Percentiles rank a stretch among this genome's conserved stretches.
These are phyloP conservation scores for Diploscapter pachys DNA, from an alignment of 1,140 invertebrate genomes.

Conservation along the genomic window DNA sequence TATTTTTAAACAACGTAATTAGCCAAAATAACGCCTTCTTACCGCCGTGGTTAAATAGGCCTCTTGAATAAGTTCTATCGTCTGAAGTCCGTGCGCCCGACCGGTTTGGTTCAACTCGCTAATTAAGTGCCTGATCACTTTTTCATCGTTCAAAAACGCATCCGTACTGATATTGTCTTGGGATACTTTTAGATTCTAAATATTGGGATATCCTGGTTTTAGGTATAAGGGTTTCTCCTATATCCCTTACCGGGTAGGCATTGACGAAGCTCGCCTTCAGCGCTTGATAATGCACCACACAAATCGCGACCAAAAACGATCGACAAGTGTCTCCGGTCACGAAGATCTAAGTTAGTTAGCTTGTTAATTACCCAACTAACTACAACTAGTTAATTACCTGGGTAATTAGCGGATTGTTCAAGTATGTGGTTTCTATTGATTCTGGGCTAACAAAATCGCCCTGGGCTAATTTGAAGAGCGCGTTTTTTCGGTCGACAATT, in stretches of 20 bases:
- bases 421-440: constrained; percentile 64
- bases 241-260: background rate
- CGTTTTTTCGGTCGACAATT: constrained; percentile 63
- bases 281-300: constrained; percentile 39
- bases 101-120: constrained; percentile 9
- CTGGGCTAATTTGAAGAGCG: constrained; percentile 64
- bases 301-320: constrained; percentile 51
- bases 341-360: constrained; percentile 53
- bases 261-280: constrained; percentile 14
- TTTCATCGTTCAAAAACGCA: constrained; percentile 16
- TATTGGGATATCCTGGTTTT: constrained; percentile 6
- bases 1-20: constrained; percentile 27
- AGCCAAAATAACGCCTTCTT: constrained; percentile 15
- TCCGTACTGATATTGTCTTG: constrained; percentile 17
- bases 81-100: constrained; percentile 24
- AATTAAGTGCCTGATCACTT: constrained; percentile 14
- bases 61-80: constrained; percentile 28
- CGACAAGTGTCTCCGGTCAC: constrained; percentile 62
- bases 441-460: constrained; percentile 66
- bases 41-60: no score
- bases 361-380: constrained; percentile 3
- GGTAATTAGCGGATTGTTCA: constrained; percentile 58
- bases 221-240: constrained; percentile 5
- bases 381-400: constrained; percentile 60
- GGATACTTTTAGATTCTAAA: background rate